These are phyloP conservation scores for Ochotona princeps DNA, from an alignment of 2,113 vertebrate species.

Conservation along the genomic window DNA sequence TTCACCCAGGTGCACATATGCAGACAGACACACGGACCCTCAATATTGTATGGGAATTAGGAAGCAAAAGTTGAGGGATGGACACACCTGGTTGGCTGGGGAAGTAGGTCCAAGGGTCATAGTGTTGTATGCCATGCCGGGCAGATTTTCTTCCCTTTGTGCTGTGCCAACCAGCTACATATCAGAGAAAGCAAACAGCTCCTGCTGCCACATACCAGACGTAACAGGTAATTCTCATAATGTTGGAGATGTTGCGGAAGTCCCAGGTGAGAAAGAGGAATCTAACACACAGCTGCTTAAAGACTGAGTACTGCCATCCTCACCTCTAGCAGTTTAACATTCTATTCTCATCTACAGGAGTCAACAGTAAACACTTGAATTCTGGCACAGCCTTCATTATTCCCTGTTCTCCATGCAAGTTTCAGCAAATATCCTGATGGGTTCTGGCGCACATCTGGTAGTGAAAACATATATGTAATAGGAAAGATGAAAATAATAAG, in stretches of 20 bases:
- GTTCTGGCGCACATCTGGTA: not conserved
- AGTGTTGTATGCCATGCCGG: accelerated
- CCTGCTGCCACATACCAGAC: not conserved
- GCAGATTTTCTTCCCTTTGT: not conserved
- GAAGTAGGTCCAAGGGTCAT: not conserved
- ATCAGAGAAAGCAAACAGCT: not conserved
- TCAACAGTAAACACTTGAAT: not conserved
- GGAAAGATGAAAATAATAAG: not conserved
- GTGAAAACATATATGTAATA: not conserved
- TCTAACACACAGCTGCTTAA: not conserved
- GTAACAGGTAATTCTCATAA: no score
- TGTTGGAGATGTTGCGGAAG: not conserved
- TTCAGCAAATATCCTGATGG: not conserved
- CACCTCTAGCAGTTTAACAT: no score
- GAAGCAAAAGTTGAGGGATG: accelerated
- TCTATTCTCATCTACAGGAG: not conserved
- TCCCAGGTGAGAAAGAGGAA: not conserved
- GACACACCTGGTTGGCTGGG: accelerated
- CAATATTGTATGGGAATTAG: not conserved
- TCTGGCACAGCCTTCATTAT: not conserved
- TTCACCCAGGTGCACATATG: not conserved
- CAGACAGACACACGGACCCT: not conserved
- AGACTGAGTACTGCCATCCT: not conserved
- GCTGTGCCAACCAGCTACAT: not conserved
- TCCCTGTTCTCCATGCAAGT: not conserved